A percentile compares a stretch with the other conserved stretches of the same genome.
Conservation (phyloP, 2,113 vertebrate genomes). For the Chaetodon auriga region DNA sequence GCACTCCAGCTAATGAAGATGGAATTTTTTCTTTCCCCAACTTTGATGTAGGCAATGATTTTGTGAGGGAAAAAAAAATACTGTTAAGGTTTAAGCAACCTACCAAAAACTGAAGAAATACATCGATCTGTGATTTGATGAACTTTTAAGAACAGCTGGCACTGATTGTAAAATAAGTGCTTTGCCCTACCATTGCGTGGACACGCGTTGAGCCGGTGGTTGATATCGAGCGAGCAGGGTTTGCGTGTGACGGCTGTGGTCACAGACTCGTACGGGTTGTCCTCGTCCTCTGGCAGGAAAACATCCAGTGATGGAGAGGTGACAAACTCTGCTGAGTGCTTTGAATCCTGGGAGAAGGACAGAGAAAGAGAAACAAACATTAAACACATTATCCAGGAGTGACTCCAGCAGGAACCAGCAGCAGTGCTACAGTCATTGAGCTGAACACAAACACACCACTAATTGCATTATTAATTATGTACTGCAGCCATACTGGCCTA, state of each 20-base stretch:
- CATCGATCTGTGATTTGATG: neutral
- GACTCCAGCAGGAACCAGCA: slow-evolving; percentile 14
- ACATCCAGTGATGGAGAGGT: slow-evolving; percentile 91
- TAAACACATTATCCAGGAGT: neutral
- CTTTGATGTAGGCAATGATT: neutral
- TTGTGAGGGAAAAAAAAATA: no score
- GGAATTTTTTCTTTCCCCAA: neutral
- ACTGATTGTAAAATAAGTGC: neutral
- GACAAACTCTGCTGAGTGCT: slow-evolving; percentile 87
- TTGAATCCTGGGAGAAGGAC: slow-evolving; percentile 85
- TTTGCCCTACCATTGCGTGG: slow-evolving; percentile 88
- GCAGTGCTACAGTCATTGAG: slow-evolving; percentile 12
- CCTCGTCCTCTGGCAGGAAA: slow-evolving; percentile 91
- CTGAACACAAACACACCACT: slow-evolving; percentile 24
- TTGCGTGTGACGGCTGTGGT: slow-evolving; percentile 95
- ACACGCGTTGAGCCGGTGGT: slow-evolving; percentile 83
- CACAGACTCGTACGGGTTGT: slow-evolving; percentile 90
- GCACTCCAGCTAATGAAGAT: no score
- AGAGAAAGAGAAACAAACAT: neutral
- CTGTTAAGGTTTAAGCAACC: no score
- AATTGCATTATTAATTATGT: slow-evolving; percentile 44
- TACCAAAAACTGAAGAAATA: neutral
- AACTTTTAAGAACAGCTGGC: neutral
- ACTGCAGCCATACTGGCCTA: slow-evolving; percentile 22
- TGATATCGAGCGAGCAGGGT: slow-evolving; percentile 94